Percentiles rank a stretch among this genome's conserved stretches.
phyloP scores from a whole-genome alignment of 2,113 vertebrate species.

The Otolemur garnettii region DNA sequence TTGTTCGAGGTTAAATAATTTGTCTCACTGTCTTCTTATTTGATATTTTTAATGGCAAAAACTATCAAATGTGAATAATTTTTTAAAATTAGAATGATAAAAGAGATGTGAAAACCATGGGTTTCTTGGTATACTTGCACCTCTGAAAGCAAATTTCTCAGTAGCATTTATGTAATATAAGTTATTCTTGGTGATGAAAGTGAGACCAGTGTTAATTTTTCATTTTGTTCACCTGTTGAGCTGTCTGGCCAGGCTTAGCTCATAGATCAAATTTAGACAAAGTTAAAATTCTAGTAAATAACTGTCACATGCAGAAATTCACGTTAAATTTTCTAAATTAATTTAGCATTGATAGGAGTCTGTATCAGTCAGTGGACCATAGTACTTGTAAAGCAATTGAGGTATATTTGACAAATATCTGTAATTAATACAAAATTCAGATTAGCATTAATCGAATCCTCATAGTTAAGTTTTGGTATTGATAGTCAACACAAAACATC shows the following conservation, averaged over 20 bases:
- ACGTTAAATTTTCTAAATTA: constrained; percentile 48
- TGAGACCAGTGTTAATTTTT: constrained; percentile 66
- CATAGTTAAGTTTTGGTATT: constrained; percentile 41
- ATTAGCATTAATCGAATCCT: constrained; percentile 36
- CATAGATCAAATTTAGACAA: constrained; percentile 38
- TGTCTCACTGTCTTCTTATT: constrained; percentile 52
- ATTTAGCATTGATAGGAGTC: constrained; percentile 23
- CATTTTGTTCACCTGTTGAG: constrained; percentile 42
- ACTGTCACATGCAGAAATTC: constrained; percentile 25
- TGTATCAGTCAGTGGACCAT: background rate
- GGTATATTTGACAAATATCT: constrained; percentile 31
- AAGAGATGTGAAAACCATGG: constrained; percentile 68
- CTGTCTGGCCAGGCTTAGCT: constrained; percentile 36
- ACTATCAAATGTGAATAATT: constrained; percentile 50
- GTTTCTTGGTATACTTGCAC: constrained; percentile 61
- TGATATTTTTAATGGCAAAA: constrained; percentile 67
- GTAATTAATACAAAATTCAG: constrained; percentile 45
- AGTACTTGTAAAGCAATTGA: constrained; percentile 10
- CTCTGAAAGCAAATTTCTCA: constrained; percentile 57
- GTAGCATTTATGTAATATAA: constrained; percentile 55
- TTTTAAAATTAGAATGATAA: constrained; percentile 45
- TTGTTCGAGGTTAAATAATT: constrained; percentile 68
- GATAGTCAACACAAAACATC: constrained; percentile 36
- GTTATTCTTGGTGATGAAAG: constrained; percentile 51
- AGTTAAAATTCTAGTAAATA: constrained; percentile 37